phyloP scores from a whole-genome alignment of 2,888 invertebrate genomes.

The Lepetodrilus schrolli region DNA sequence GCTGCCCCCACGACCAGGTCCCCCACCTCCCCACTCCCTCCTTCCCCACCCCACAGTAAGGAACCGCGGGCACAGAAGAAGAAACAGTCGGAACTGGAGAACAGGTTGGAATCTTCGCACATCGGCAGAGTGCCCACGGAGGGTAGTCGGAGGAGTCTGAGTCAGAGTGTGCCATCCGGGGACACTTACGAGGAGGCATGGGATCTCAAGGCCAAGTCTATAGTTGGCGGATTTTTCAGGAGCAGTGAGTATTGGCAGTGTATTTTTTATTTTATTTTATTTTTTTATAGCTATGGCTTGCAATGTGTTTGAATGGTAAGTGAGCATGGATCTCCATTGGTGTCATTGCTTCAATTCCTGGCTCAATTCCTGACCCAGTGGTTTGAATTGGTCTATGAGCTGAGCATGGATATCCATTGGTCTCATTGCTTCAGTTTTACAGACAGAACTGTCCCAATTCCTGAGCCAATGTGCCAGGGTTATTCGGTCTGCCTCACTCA shows the following conservation, averaged over 20 bases:
- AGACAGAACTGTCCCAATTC: too few relatives aligned
- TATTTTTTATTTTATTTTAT: neutral
- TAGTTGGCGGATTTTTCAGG: neutral
- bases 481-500: too few relatives aligned
- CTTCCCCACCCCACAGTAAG: constrained; percentile 38
- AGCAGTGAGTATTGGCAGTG: neutral
- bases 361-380: neutral
- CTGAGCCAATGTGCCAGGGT: too few relatives aligned
- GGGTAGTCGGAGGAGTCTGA: neutral
- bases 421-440: too few relatives aligned
- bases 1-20: neutral
- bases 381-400: too few relatives aligned
- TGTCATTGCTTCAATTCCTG: neutral
- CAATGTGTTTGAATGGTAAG: too few relatives aligned
- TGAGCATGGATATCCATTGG: too few relatives aligned
- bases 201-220: constrained; percentile 38
- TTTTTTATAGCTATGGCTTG: too few relatives aligned
- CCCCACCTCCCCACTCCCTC: neutral
- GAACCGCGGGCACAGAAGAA: constrained; percentile 62
- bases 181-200: constrained; percentile 46
- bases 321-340: too few relatives aligned
- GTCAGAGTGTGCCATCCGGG: neutral
- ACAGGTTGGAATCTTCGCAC: constrained; percentile 37
- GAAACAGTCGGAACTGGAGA: constrained; percentile 47
- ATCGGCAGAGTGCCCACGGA: neutral